phyloP scores from a whole-genome alignment of 2,888 invertebrate species.

The Drosophila prostipennis region DNA sequence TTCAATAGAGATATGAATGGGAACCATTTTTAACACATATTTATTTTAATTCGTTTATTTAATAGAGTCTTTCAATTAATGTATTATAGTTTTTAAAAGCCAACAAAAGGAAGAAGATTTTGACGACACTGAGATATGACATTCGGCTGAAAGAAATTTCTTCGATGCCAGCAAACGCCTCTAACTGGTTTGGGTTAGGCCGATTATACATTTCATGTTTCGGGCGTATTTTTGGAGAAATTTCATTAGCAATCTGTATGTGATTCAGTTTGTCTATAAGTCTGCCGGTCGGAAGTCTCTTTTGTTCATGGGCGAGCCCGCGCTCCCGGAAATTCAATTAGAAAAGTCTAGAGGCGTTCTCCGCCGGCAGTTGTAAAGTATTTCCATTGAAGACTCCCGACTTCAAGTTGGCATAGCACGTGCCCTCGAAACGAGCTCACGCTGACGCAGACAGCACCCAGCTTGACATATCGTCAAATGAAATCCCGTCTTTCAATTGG shows the following conservation, averaged over 20 bases:
- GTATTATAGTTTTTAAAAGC: not conserved
- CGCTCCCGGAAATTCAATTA: slow-evolving; percentile 57
- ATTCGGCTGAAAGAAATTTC: slow-evolving; percentile 1
- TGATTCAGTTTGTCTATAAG: slow-evolving; percentile 25
- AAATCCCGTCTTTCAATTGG: slow-evolving; percentile 53
- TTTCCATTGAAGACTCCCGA: slow-evolving; percentile 43
- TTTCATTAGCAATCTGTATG: slow-evolving; percentile 49
- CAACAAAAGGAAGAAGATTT: not conserved
- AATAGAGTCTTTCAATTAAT: too few species aligned
- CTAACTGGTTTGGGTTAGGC: slow-evolving; percentile 28
- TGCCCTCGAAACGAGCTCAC: slow-evolving; percentile 28
- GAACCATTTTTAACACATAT: too few species aligned
- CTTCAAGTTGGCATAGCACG: slow-evolving; percentile 24
- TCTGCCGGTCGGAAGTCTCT: slow-evolving; percentile 28
- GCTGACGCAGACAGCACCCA: slow-evolving; percentile 17
- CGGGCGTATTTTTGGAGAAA: slow-evolving; percentile 38
- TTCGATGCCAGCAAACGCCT: not conserved
- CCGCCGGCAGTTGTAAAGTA: slow-evolving; percentile 45
- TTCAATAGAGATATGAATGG: too few species aligned
- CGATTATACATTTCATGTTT: slow-evolving; percentile 18
- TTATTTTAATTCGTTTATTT: too few species aligned
- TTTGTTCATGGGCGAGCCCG: slow-evolving; percentile 14
- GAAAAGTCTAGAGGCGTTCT: slow-evolving; percentile 42
- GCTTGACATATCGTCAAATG: slow-evolving; percentile 60
- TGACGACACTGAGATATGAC: slow-evolving; percentile 9